Evolutionary conservation across 2,888 invertebrate species (phyloP), one percentile per base, ranked within the genome.

Genomic region (Acanthopleura granulata): DNA sequence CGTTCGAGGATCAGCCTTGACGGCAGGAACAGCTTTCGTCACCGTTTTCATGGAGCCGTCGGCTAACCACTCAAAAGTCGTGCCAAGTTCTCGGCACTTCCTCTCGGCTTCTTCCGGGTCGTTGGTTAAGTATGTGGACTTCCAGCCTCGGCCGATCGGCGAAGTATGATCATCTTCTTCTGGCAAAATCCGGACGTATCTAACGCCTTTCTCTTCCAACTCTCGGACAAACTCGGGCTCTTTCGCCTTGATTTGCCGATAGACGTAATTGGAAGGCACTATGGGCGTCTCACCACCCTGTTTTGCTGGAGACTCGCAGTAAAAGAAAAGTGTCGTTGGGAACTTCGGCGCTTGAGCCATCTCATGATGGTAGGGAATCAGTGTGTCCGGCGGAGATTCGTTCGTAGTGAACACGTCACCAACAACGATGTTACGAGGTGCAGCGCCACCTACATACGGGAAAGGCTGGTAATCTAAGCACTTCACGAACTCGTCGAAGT

Each of bases 351-450:
- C 85, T 75, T 86, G 86, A 1, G 86, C 85, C 86, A 86, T 86
- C 72, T 86, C 86, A 75, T 86, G 86, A 71, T 86, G 86, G 73
- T 85, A 86, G 0, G 84, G 83, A 25, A 86, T 86, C 14, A 80
- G 81, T 40, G 81, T 76, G n/a, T 83, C 83, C 6, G 85, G 86
- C 12, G 86, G 86, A 0, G 85, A 79, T 76, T 86, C 86, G 70
- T 85, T 86, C 14, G 86, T 78, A 0, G 86, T 86, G 74, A 83
- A 85, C 11, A 86, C 86, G 57, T 83, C 79, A 12, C 83, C 83
- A 0, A 79, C 80, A 22, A 86, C 79, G 12, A 77, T 50, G 11
- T 61, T 76, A 18, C 86, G 74, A 1, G 83, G 83, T 0, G 86
- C 83, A 0, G 84, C 84, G 11, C 85, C 85, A 0, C 86, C 86